Conservation (phyloP, 2,888 invertebrate species). For the Phrixothrix hirtus region DNA sequence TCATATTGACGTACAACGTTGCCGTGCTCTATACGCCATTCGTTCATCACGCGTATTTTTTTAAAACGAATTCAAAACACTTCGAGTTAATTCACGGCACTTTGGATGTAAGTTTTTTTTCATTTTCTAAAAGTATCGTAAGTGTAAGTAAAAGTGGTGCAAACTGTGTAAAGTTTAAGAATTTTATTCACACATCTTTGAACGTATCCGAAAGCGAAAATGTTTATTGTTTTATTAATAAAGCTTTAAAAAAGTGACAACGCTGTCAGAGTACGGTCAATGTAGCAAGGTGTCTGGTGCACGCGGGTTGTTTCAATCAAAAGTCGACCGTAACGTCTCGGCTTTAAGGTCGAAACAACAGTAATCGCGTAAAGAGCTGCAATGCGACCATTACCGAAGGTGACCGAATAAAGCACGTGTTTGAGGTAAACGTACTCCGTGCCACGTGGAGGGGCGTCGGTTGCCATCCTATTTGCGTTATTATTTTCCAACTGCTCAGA, state of each 20-base stretch:
- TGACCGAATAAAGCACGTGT: slow-evolving; percentile 41
- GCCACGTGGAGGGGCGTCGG: slow-evolving; percentile 41
- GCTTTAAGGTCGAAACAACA: slow-evolving; percentile 16
- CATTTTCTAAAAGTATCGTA: too few relatives aligned
- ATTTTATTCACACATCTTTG: too few relatives aligned
- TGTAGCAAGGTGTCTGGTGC: slow-evolving; percentile 43
- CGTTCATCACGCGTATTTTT: slow-evolving; percentile 11
- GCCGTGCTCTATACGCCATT: slow-evolving; percentile 43
- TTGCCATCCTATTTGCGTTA: slow-evolving; percentile 22
- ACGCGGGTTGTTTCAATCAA: slow-evolving; percentile 32
- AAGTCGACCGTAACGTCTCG: slow-evolving; percentile 31
- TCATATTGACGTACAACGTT: slow-evolving; percentile 35
- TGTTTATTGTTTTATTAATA: slow-evolving; percentile 18
- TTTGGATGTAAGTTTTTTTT: neutral
- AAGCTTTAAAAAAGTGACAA: slow-evolving; percentile 14
- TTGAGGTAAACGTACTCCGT: slow-evolving; percentile 39
- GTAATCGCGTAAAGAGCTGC: slow-evolving; percentile 33
- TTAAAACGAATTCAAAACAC: slow-evolving; percentile 2
- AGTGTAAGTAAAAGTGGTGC: too few relatives aligned
- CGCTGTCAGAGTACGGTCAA: slow-evolving; percentile 36
- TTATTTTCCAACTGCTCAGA: too few relatives aligned
- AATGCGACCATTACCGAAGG: slow-evolving; percentile 34
- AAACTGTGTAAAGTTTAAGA: too few relatives aligned
- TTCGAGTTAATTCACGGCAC: neutral
- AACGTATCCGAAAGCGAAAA: neutral